Evolutionary conservation across 2,888 invertebrate genomes (phyloP), one percentile per base, ranked within the genome.

Genomic region (Ditula angustiorana): DNA sequence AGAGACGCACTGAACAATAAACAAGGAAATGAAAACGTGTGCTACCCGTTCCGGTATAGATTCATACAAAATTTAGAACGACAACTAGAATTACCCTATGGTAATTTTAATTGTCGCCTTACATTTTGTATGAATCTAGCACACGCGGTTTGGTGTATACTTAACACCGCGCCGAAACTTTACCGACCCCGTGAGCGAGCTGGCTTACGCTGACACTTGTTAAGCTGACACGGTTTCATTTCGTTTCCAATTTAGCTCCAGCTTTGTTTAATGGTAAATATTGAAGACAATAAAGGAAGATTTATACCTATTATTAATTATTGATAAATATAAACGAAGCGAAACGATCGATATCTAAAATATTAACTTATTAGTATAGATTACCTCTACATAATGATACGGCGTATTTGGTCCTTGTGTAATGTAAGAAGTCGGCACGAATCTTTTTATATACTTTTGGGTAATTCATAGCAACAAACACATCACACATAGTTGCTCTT

Each of bases 281-380:
- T 88, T 86, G 84, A 92, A 91, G 92, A 92, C 92, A 92, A 92
- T 92, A 92, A 88, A 89, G 87, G 88, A 89, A 92, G 86, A 91
- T 86, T 89, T 88, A 88, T 91, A 92, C 88, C 82, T 91, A 90
- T 83, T 81, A 89, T 86, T 86, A 88, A 86, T 85, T 82, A 89
- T 86, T 86, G 87, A 86, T 85, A 80, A 89, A 83, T 87, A 82
- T 87, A 83, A 88, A 87, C 74, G 83, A 88, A 81, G 80, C 81
- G 82, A 85, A 82, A 85, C 83, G 85, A 87, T 83, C 80, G 86
- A 89, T 88, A 86, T 85, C 85, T 87, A 85, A 88, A 88, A 86
- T 90, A 87, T 84, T 82, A 84, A 86, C 84, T 83, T 83, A 82
- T 84, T 88, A 89, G 84, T 82, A 77, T 87, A 87, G 86, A 86